These are phyloP conservation scores for Allobates femoralis DNA, from an alignment of 2,797 vertebrate species.

Conservation along the genomic window DNA sequence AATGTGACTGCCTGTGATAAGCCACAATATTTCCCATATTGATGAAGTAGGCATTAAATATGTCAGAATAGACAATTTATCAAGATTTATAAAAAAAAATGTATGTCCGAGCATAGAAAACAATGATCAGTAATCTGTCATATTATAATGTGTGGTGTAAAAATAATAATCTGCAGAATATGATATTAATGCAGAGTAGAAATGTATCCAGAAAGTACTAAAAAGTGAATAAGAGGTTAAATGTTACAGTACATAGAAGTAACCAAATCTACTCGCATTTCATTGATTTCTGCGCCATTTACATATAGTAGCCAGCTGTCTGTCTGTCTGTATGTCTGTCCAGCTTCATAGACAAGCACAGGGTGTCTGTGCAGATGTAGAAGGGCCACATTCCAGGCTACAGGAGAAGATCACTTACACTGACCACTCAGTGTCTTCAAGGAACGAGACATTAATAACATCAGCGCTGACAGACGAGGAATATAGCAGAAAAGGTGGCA, in stretches of 20 bases:
- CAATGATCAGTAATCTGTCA: neutral
- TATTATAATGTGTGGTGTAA: neutral
- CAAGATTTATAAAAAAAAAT: neutral
- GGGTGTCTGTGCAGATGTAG: neutral
- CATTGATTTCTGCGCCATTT: neutral
- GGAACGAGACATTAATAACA: conserved; percentile 64
- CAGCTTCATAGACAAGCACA: too few species aligned
- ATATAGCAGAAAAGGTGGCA: conserved; percentile 76
- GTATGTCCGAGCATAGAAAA: neutral
- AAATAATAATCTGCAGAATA: neutral
- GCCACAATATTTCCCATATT: conserved; percentile 47
- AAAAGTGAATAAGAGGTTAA: conserved; percentile 6
- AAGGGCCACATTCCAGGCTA: conserved; percentile 1
- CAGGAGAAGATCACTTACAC: conserved; percentile 11
- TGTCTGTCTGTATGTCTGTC: neutral
- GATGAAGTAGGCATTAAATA: conserved; percentile 47
- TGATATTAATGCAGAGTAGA: neutral
- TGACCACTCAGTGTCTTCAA: conserved; percentile 27
- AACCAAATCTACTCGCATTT: neutral
- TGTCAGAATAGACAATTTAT: conserved; percentile 30
- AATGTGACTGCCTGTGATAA: conserved; percentile 33
- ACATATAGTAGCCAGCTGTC: neutral
- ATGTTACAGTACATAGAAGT: neutral
- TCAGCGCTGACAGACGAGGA: conserved; percentile 79
- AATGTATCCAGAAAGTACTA: neutral